These are phyloP conservation scores for Astyanax mexicanus DNA, from an alignment of 2,797 vertebrate species.

Conservation along the genomic window DNA sequence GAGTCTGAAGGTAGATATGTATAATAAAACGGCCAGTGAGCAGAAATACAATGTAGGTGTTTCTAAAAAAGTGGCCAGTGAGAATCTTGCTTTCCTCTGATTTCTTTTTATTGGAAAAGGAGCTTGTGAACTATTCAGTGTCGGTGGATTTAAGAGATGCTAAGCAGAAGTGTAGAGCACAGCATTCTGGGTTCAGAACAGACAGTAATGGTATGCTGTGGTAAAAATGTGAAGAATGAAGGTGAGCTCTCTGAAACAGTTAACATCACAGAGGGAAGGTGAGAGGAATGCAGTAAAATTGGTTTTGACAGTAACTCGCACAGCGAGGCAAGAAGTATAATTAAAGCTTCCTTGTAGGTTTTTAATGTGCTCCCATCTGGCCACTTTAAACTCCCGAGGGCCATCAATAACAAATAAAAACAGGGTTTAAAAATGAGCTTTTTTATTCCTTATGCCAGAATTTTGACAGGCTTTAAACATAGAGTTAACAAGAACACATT, in stretches of 20 bases:
- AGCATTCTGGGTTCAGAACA: too few species aligned
- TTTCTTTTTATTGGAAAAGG: too few species aligned
- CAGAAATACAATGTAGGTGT: too few species aligned
- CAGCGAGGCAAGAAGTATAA: background rate
- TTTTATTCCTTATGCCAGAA: background rate
- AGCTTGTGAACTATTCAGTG: too few species aligned
- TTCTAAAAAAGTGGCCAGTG: too few species aligned
- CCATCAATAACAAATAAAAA: background rate
- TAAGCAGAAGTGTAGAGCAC: background rate
- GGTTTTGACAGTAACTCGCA: background rate
- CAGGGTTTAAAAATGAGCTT: background rate
- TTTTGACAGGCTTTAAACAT: background rate
- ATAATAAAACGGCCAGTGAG: too few species aligned
- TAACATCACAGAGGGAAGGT: background rate
- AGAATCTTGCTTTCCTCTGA: too few species aligned
- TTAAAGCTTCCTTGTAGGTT: background rate
- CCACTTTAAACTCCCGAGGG: background rate
- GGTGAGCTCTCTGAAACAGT: background rate
- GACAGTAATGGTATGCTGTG: too few species aligned
- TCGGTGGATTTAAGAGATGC: background rate
- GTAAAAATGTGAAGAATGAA: background rate
- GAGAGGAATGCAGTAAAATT: background rate
- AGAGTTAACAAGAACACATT: background rate
- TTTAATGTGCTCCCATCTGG: background rate
- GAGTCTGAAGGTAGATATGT: too few species aligned